Conservation (phyloP, 1,140 invertebrate species). For the Berghia stephanieae region DNA sequence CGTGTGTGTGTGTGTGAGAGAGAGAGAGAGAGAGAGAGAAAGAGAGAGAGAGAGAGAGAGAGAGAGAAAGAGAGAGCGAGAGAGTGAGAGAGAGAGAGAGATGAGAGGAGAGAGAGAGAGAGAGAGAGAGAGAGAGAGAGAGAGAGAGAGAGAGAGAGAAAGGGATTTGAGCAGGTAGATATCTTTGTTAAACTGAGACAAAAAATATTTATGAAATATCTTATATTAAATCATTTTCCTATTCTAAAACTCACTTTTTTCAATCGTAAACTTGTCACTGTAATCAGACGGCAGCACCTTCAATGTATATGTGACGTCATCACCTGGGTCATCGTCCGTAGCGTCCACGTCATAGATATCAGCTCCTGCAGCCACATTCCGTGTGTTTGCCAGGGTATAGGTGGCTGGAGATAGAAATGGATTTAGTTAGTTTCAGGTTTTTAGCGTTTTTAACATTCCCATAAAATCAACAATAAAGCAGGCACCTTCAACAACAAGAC, state of each 20-base stretch:
- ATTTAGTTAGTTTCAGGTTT: not conserved
- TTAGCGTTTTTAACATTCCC: not conserved
- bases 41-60: not conserved
- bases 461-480: not conserved
- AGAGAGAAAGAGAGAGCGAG: not conserved
- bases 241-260: not conserved
- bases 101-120: not conserved
- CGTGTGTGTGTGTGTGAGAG: not conserved
- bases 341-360: not conserved
- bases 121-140: constrained; percentile 16
- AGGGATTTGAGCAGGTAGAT: not conserved
- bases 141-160: constrained; percentile 23
- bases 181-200: too few relatives aligned
- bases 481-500: not conserved
- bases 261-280: not conserved
- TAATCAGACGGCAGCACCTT: not conserved
- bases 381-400: too few relatives aligned
- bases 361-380: not conserved
- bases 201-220: not conserved
- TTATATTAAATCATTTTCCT: not conserved
- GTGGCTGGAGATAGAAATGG: too few relatives aligned
- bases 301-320: constrained; percentile 10
- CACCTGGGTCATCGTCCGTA: not conserved
- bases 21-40: not conserved
- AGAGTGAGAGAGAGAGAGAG: constrained; percentile 18